Conservation (phyloP, 2,797 vertebrate species). For the Pseudotriccus pelzelni region DNA sequence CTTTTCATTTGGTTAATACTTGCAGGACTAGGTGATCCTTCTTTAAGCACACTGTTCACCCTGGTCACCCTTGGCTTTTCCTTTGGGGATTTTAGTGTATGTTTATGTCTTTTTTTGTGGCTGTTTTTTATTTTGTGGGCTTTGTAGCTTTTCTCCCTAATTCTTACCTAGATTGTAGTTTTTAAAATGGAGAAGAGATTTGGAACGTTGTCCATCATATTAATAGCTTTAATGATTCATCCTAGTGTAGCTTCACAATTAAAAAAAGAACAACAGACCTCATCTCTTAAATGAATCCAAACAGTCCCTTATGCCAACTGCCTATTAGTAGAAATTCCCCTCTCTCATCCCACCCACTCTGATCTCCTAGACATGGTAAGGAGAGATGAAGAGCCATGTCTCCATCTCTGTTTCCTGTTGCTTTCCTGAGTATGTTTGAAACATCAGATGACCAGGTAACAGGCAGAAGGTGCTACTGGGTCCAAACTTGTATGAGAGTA, state of each 20-base stretch:
- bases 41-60: not conserved
- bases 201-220: not conserved
- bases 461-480: not conserved
- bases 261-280: constrained; percentile 46
- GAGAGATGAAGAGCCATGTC: not conserved
- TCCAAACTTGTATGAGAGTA: not conserved
- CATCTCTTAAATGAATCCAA: not conserved
- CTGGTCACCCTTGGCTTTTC: not conserved
- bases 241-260: constrained; percentile 16
- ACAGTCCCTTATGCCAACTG: not conserved
- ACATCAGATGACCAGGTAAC: not conserved
- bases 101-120: not conserved
- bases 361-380: not conserved
- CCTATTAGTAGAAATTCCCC: constrained; percentile 11
- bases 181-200: not conserved
- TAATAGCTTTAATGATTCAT: constrained; percentile 29
- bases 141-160: not conserved
- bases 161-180: not conserved
- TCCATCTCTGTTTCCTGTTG: not conserved
- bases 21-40: not conserved
- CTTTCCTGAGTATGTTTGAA: not conserved
- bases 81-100: not conserved
- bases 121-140: not conserved
- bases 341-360: constrained; percentile 11
- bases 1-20: not conserved